A percentile compares a stretch with the other conserved stretches of the same genome.
phyloP scores from a whole-genome alignment of 2,797 vertebrate species.

The Hybognathus amarus region DNA sequence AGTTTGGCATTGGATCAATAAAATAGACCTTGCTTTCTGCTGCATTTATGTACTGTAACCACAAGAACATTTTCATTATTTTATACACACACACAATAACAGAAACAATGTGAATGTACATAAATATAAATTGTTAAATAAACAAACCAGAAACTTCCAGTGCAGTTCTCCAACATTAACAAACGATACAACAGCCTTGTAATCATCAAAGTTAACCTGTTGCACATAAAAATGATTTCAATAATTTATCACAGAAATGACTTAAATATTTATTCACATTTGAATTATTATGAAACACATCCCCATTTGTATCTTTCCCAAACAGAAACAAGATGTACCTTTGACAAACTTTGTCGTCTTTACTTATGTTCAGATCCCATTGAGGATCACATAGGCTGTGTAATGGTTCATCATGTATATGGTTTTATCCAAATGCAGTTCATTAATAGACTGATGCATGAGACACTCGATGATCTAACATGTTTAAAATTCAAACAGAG shows the following conservation, averaged over 20 bases:
- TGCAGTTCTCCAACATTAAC: not conserved
- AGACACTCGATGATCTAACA: not conserved
- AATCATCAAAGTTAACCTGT: not conserved
- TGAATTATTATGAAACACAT: not conserved
- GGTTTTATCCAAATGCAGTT: not conserved
- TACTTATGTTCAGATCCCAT: too few relatives aligned
- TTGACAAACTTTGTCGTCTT: not conserved
- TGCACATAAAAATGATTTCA: not conserved
- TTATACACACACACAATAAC: too few relatives aligned
- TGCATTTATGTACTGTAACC: too few relatives aligned
- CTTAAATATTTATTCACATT: not conserved
- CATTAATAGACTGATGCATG: not conserved
- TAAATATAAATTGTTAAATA: not conserved
- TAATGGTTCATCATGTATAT: not conserved
- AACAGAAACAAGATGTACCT: not conserved
- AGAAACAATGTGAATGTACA: not conserved
- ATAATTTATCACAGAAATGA: not conserved
- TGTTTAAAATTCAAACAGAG: not conserved
- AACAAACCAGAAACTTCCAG: conserved; percentile 17
- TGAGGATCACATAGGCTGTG: not conserved
- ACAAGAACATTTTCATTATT: too few relatives aligned
- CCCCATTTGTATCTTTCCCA: not conserved
- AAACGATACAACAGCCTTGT: not conserved
- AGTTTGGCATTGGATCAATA: too few relatives aligned
- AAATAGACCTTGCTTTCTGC: too few relatives aligned